These are phyloP conservation scores for Scotopteryx bipunctaria DNA, from an alignment of 2,888 invertebrate genomes.

Conservation along the genomic window DNA sequence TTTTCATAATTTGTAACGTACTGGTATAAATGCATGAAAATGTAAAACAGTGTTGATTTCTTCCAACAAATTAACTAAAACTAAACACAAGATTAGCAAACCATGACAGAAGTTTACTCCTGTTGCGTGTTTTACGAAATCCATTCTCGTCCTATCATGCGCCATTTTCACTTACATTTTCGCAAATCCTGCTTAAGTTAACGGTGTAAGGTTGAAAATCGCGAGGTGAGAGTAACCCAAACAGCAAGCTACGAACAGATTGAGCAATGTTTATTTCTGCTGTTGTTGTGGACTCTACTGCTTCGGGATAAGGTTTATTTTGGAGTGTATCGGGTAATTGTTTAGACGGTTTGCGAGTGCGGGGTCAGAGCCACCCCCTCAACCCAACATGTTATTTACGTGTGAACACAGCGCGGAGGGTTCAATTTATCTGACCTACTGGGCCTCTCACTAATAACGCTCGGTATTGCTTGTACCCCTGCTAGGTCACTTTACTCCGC, in stretches of 20 bases:
- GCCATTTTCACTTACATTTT: constrained; percentile 35
- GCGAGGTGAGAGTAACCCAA: constrained; percentile 27
- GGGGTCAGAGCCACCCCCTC: constrained; percentile 64
- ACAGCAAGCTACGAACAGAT: constrained; percentile 32
- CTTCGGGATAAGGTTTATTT: constrained; percentile 12
- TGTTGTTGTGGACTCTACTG: not conserved
- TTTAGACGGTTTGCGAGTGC: constrained; percentile 21
- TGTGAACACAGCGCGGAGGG: constrained; percentile 81
- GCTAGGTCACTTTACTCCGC: constrained; percentile 52
- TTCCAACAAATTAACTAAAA: constrained; percentile 57
- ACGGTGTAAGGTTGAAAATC: constrained; percentile 40
- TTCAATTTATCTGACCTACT: constrained; percentile 84
- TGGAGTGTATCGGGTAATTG: constrained; percentile 4
- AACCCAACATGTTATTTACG: constrained; percentile 82
- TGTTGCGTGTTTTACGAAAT: constrained; percentile 76
- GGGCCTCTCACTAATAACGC: constrained; percentile 79
- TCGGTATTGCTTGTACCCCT: constrained; percentile 66
- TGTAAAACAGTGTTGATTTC: constrained; percentile 28
- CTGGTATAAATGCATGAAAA: too few species aligned
- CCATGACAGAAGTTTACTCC: constrained; percentile 75
- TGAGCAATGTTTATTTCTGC: constrained; percentile 19
- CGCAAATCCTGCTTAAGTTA: constrained; percentile 40
- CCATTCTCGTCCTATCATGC: constrained; percentile 59
- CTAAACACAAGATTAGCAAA: constrained; percentile 73
- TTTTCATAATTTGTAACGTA: too few species aligned